Base-by-base conservation (phyloP, 2,797 vertebrate species). In the Benthosema pterotum region DNA sequence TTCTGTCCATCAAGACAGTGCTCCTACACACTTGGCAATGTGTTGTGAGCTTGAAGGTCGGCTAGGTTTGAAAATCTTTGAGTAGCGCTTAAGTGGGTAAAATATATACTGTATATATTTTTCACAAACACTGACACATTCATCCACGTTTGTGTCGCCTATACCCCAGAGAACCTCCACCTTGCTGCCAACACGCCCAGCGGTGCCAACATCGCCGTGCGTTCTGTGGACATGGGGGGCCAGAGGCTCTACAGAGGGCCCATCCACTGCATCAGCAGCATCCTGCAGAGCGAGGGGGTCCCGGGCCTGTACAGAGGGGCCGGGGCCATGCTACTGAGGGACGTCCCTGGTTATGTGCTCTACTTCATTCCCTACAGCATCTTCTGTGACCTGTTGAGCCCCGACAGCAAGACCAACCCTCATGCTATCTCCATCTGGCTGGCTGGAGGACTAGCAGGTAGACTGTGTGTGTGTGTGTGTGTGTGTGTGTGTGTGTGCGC, bases 371-470 rank as follows among this genome's bases (percentile, higher is more conserved):
- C 97, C 0, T 99, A 99, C 4, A 77, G 87, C 0, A 46, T 95
- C 42, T 80, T 99, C 75, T 95, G 92, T 46, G 74, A 91, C 66
- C 92, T 95, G 92, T 78, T 96, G 75, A 95, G 81, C 2, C 90
- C 95, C 0, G 93, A 95, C 0, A 48, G 75, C 71, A 72, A 57
- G 0, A 42, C 88, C 0, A 82, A 80, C 42, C 94, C 93, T 2
- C 92, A 92, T 55, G 89, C 91, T 0, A 91, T 77, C 52, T 89
- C 91, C 3, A 91, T 98, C 76, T 97, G 94, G 93, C 73, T 99
- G 51, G 95, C 98, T 0, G 98, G 98, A 0, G 97, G 98, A 19
- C 43, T 96, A 42, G 96, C 97, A 94, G 98, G 97, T 98, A 91
- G 89, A 86, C 8, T 11, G 2, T 45, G 13, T 6, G 14, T 28